Evolutionary conservation across 2,888 invertebrate species (phyloP).

Genomic region (Callyntrura guangdongensis): DNA sequence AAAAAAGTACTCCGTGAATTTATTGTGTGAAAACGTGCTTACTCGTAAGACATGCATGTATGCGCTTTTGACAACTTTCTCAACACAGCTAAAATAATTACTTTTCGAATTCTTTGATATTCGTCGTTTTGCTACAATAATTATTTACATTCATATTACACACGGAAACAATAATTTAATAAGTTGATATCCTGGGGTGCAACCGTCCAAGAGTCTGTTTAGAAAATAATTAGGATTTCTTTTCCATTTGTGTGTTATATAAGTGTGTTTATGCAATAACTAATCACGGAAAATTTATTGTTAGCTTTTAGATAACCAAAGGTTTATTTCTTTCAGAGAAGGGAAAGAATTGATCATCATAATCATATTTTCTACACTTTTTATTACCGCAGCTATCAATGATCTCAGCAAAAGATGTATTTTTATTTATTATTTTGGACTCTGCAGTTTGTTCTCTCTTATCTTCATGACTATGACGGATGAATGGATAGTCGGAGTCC

Average conservation of each 20-base stretch:
- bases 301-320: background rate
- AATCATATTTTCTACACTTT: background rate
- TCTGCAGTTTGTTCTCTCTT: background rate
- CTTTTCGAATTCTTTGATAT: background rate
- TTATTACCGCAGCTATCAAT: background rate
- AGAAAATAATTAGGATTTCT: slow-evolving; percentile 7
- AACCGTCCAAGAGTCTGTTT: slow-evolving; percentile 7
- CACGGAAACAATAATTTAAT: slow-evolving; percentile 38
- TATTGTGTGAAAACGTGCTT: slow-evolving; percentile 43
- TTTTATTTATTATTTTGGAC: background rate
- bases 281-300: slow-evolving; percentile 2
- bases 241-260: background rate
- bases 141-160: slow-evolving; percentile 2
- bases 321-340: background rate
- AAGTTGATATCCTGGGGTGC: slow-evolving; percentile 52
- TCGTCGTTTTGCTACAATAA: background rate
- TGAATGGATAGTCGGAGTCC: background rate
- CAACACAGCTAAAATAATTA: slow-evolving; percentile 36
- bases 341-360: no score
- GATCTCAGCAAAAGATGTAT: background rate
- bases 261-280: background rate
- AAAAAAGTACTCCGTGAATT: background rate
- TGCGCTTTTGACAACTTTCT: slow-evolving; percentile 52
- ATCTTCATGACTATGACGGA: background rate
- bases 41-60: slow-evolving; percentile 13